Evolutionary conservation across 2,888 invertebrate species (phyloP), one percentile per base, ranked within the genome.

Genomic region (Callinectes sapidus): DNA sequence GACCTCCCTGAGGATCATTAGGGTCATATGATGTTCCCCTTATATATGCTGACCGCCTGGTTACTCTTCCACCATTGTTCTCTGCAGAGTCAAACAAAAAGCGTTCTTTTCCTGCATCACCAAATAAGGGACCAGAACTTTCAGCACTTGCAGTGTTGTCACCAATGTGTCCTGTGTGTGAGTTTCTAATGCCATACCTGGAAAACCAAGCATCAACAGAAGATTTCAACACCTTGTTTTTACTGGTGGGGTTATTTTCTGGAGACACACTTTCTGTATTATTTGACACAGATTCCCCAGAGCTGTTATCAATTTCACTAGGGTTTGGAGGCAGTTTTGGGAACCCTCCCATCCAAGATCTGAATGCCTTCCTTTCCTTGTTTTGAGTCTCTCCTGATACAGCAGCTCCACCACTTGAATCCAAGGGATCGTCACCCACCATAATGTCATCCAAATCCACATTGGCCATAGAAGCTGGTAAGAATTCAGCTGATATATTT

Each of bases 281-380:
- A 35, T 55, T 55, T 8, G 85, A 28, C 14, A 0, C 86, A 86
- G 32, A 16, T 39, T 55, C 87, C 28, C 81, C 32, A n/a, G 89
- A 39, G 42, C 35, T 88, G 61, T 18, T 55, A 88, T 28, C 89
- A 13, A 39, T 42, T 42, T 28, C 39, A 86, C 39, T 66, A 13
- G 32, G 16, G 2, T 86, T 35, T 23, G 92, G 16, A n/a, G 89
- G 39, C 28, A 92, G 54, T 32, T 87, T 87, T 6, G 92, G 92
- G 90, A 92, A 92, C 10, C 77, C 85, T 71, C 85, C 92, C 92
- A 92, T 92, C 92, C 92, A 92, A 2, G 92, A 90, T 14, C 92
- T 39, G 16, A 92, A 77, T 2, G 54, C 35, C 66, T 87, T 92
- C 14, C 85, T 86, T 14, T 86, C 71, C 23, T 42, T 61, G 13